phyloP scores from a whole-genome alignment of 2,797 vertebrate genomes.

The Falco peregrinus region DNA sequence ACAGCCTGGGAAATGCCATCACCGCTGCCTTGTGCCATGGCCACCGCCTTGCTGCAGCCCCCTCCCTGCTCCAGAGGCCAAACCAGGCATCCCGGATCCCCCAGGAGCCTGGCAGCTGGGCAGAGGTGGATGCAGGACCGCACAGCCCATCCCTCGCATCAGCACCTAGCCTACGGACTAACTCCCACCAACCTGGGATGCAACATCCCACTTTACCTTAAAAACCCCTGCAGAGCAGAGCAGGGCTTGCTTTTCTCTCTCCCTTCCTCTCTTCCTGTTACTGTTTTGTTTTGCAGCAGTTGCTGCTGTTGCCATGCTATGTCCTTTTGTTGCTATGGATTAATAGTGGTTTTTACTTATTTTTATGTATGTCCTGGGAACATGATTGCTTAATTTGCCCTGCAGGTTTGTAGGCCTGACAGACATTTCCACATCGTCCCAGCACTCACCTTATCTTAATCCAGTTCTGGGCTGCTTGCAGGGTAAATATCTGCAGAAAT shows the following conservation, averaged over 20 bases:
- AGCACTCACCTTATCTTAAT: not conserved
- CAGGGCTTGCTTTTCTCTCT: not conserved
- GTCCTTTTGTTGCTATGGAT: constrained; percentile 64
- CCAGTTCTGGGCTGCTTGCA: constrained; percentile 26
- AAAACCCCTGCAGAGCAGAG: not conserved
- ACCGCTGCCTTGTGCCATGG: accelerated
- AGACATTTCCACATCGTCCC: constrained; percentile 14
- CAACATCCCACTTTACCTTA: not conserved
- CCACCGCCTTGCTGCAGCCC: not conserved
- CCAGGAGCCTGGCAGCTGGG: too few species aligned
- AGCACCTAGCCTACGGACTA: accelerated
- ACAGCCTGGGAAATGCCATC: not conserved
- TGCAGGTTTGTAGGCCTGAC: constrained; percentile 17
- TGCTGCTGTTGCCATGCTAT: constrained; percentile 62
- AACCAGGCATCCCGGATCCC: not conserved
- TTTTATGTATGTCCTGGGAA: constrained; percentile 68
- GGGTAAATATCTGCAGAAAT: constrained; percentile 42
- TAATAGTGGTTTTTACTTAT: constrained; percentile 61
- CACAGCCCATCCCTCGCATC: not conserved
- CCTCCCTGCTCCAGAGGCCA: not conserved
- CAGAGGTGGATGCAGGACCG: accelerated
- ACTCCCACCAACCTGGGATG: not conserved
- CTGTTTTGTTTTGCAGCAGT: constrained; percentile 58
- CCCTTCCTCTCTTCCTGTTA: not conserved
- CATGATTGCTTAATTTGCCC: constrained; percentile 51